phyloP scores from a whole-genome alignment of 2,113 vertebrate genomes.

The Scortum barcoo region DNA sequence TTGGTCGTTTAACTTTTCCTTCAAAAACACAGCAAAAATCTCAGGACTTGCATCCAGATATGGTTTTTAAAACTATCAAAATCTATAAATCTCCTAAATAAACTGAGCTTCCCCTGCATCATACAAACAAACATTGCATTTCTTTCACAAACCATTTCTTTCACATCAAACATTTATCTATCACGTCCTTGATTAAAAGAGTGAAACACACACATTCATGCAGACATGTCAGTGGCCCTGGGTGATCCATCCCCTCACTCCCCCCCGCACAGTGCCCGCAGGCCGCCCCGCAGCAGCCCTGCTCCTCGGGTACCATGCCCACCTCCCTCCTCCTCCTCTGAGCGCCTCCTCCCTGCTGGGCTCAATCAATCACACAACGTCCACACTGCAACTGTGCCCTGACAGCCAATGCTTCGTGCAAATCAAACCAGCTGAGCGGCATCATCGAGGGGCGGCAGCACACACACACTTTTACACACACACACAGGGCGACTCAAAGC shows the following conservation, averaged over 20 bases:
- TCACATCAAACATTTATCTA: neutral
- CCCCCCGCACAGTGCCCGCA: constrained; percentile 27
- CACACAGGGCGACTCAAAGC: constrained; percentile 1
- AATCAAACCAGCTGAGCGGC: constrained; percentile 63
- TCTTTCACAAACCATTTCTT: neutral
- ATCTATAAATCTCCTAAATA: no score
- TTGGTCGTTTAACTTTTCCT: neutral
- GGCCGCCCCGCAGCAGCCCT: constrained; percentile 43
- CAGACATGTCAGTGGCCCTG: neutral
- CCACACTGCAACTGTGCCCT: constrained; percentile 59
- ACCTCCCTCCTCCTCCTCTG: constrained; percentile 53
- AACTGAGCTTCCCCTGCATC: neutral
- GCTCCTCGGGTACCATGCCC: constrained; percentile 61
- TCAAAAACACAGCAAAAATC: neutral
- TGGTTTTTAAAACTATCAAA: no score
- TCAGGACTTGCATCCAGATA: no score
- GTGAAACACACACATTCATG: neutral
- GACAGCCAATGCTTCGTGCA: constrained; percentile 60
- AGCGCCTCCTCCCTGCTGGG: constrained; percentile 60
- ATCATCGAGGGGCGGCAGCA: no score
- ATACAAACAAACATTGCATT: neutral
- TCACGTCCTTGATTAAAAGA: neutral
- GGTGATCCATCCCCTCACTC: neutral
- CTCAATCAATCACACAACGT: constrained; percentile 63
- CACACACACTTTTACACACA: no score